Evolutionary conservation across 2,113 vertebrate genomes (phyloP), one percentile per base, ranked within the genome.

Genomic region (Forbesichthys agassizii): DNA sequence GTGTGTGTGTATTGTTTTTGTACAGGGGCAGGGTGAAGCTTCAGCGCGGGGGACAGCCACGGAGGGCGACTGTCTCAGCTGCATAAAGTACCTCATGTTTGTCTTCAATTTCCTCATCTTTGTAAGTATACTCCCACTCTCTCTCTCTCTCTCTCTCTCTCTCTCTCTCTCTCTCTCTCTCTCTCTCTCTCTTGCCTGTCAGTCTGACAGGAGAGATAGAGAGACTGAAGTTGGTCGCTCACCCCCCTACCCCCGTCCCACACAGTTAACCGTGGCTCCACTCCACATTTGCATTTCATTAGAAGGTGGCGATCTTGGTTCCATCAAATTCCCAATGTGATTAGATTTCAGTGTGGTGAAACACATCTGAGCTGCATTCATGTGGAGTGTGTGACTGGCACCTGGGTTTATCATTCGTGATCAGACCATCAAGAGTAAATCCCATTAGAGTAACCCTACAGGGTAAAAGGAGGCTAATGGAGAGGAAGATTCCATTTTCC

Each of bases 81-180:
- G 96, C 89, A 93, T 98, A 92, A 99, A 98, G 88, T 97, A 97
- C 78, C 92, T 98, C 90, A 98, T 98, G 96, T 96, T 98, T 78
- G 93, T 97, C 88, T 97, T 98, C 92, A 99, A 98, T 87, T 96
- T 98, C 90, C 94, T 98, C 84, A 96, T 99, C 81, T 98, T 96
- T 84, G 96, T 98, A 88, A 98, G 97, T 97, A 90, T 80, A 84
- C 77, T 36, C 51, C 52, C 69, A 61, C 64, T 64, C 62, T 54
- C 68, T 64, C 64, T 64, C 62, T 54, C 68, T 64, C 75, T 69
- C 74, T 74, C 27, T 20, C 20, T 20, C 20, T 20, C 20, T 20
- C 2, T 1, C 1, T 20, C 20, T 20, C 20, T 20, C 20, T 20
- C 20, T 20, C 20, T 20, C 20, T 20, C 20, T 20, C 27, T 3